Evolutionary conservation across 2,113 vertebrate genomes (phyloP), one percentile per base, ranked within the genome.

Genomic region (Beaufortia kweichowensis): DNA sequence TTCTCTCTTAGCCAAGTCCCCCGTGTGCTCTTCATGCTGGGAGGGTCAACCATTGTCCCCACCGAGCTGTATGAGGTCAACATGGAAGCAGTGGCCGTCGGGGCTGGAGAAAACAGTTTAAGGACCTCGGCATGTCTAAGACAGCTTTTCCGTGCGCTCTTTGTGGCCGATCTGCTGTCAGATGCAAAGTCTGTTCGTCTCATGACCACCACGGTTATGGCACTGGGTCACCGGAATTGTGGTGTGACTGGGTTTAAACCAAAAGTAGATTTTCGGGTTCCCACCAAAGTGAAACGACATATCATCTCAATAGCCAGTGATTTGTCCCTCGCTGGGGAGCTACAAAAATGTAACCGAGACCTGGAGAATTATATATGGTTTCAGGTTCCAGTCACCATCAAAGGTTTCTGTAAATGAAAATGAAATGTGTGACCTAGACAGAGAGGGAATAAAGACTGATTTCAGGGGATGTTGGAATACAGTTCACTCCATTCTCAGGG

Each of bases 61-160:
- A 95, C 92, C 80, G 96, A 99, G 87, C 77, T 97, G 14, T 98
- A 97, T 0, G 96, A 98, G 91, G 91, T 99, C 35, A 94, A 98
- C 89, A 88, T 99, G 88, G 95, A 96, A 81, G 89, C 80, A 0
- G 79, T 98, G 59, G 89, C 76, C 0, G 82, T 93, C 67, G 90
- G 90, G 1, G 76, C 81, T 0, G 85, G 90, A 1, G 93, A 93
- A 31, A 84, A 89, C 23, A 90, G 91, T 80, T 88, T 98, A 2
- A 90, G 90, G 29, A 92, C 92, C 0, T 89, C 94, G 0, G 84
- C 92, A 0, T 98, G 96, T 53, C 78, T 97, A 68, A 94, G 95
- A 60, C 93, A 93, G 73, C 88, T 98, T 61, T 99, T 98, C 79
- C 94, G 93, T 81, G 91, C 92, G 0, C 93, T 99, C n/a, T 98